Evolutionary conservation across 1,140 invertebrate species (phyloP), one percentile per base, ranked within the genome.

Genomic region (Hypothenemus hampei): DNA sequence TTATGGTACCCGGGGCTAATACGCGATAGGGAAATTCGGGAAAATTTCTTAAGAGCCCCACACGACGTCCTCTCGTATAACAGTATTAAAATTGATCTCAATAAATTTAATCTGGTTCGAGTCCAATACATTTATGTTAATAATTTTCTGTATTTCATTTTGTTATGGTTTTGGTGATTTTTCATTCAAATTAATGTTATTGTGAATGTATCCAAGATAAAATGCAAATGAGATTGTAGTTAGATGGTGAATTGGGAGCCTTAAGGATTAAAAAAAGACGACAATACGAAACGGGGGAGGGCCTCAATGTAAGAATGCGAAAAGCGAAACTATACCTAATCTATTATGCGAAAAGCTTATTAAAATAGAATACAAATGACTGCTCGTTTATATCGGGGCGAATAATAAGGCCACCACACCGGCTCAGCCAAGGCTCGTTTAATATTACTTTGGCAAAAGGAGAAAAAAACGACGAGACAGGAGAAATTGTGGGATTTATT

Each of bases 291-390:
- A 54, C 39, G 46, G 55, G 55, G 53, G 43, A n/a, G n/a, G n/a
- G n/a, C n/a, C n/a, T 52, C 20, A 43, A 46, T 46, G 36, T 46
- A 58, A 52, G 49, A 58, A 58, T 45, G 41, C 33, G 49, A 46
- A 55, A 55, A 55, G 53, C 55, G 47, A 61, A 63, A 63, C 59
- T 62, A 62, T 62, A 50, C 41, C 58, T 59, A 55, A 64, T 62
- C 60, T 64, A 62, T 64, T 60, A 59, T 58, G 60, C 61, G 44
- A 60, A 64, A 62, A 58, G 58, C 59, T 65, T 62, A 63, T 65
- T 61, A 63, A 45, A 45, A 46, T 45, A 45, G 26, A 46, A 54
- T 54, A 54, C 43, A 54, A 54, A 54, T 54, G 51, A 40, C 41
- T 35, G 24, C 26, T 54, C 51, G 31, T 54, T 54, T 54, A 46